Base-by-base conservation (phyloP, 2,888 invertebrate species). In the Chrysotoxum bicinctum region DNA sequence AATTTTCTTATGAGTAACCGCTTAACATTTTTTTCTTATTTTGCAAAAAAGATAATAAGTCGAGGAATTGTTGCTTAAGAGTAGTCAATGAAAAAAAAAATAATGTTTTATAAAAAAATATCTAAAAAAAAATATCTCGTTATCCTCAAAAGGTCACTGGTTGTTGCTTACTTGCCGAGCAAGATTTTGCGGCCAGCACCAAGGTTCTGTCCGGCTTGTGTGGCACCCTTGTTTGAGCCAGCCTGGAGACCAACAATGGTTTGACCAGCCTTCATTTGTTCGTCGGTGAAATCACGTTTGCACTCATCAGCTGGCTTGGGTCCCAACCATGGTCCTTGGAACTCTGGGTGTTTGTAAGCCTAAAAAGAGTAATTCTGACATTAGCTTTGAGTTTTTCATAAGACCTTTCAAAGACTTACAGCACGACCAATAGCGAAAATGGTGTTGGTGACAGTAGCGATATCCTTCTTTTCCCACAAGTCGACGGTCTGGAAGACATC, bases 401-500 rank as follows among this genome's bases (percentile, higher is more conserved):
- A 68, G 9, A 12, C 30, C 30, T 45, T 72, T 37, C 1, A 2
- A 35, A 69, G 81, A 90, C 93, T 93, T 92, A 96, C 96, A 93
- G 95, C 95, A 91, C 97, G 95, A 89, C 97, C 97, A 89, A 98
- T 94, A 76, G 97, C 96, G 92, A 95, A 97, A 86, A 98, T 94
- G 88, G 97, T 96, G 92, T 95, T 96, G 91, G 96, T 95, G 70
- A 98, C 97, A 92, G 95, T 95, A 23, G 95, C 95, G 89, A 97
- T 96, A 92, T 98, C 97, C 92, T 97, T 97, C 94, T 97, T 96
- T 92, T 99, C 99, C 94, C 96, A 99, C 68, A 99, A 94, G 92
- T 99, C 99, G 64, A 98, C 98, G 6, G 99, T 99, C 93, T 98
- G 98, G 95, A 99, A 99, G 72, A 97, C 96, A 92, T 99, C 99